phyloP scores from a whole-genome alignment of 2,113 vertebrate genomes.

The Phyllostomus discolor region DNA sequence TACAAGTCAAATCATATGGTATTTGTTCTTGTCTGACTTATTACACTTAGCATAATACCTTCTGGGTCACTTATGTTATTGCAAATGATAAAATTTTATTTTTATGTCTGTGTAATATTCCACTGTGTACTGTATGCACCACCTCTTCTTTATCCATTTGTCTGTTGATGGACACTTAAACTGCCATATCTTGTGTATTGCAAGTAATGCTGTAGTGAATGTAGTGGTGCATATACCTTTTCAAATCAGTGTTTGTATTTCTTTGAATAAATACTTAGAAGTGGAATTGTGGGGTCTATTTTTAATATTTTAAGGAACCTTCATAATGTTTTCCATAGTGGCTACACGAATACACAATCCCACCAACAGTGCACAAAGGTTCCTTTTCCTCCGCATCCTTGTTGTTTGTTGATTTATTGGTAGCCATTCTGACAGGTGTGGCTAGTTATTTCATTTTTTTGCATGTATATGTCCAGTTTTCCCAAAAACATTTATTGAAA shows the following conservation, averaged over 20 bases:
- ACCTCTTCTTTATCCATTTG: not conserved
- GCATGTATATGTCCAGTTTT: not conserved
- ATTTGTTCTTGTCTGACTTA: not conserved
- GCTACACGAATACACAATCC: not conserved
- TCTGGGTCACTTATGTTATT: not conserved
- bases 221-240: not conserved
- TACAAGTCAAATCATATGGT: not conserved
- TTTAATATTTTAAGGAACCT: not conserved
- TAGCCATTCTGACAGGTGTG: not conserved
- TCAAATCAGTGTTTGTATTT: not conserved
- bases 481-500: not conserved
- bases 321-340: not conserved
- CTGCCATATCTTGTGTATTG: not conserved
- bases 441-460: not conserved
- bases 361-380: not conserved
- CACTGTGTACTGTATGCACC: not conserved
- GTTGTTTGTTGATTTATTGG: not conserved
- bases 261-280: not conserved
- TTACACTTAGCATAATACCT: not conserved
- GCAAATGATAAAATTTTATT: not conserved
- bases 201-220: not conserved
- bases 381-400: not conserved
- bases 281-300: not conserved
- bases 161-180: not conserved
- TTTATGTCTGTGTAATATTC: not conserved